phyloP scores from a whole-genome alignment of 2,797 vertebrate genomes.

The Gorsachius magnificus region DNA sequence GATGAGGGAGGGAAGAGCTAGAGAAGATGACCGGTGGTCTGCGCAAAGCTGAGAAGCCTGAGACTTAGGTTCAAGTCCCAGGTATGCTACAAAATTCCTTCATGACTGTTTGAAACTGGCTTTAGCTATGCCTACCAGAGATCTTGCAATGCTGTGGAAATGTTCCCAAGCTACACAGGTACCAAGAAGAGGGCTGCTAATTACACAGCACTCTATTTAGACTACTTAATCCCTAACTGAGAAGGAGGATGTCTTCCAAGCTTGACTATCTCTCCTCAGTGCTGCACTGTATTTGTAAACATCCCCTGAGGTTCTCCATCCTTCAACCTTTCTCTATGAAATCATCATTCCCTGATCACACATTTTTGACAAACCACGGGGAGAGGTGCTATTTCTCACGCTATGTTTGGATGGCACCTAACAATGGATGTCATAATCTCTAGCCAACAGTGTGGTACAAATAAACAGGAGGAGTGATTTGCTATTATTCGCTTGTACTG shows the following conservation, averaged over 20 bases:
- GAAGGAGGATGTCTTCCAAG: not conserved
- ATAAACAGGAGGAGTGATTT: constrained; percentile 9
- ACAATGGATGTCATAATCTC: constrained; percentile 44
- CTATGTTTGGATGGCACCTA: not conserved
- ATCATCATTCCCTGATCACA: not conserved
- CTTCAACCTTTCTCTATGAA: not conserved
- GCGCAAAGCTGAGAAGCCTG: not conserved
- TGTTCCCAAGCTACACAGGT: not conserved
- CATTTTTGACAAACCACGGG: not conserved
- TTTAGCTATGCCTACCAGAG: not conserved
- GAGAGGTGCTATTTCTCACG: not conserved
- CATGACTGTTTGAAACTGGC: not conserved
- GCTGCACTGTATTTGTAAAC: not conserved
- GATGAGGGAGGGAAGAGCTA: not conserved
- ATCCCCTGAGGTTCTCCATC: not conserved
- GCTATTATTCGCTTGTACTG: constrained; percentile 19
- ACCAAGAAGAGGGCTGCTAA: not conserved
- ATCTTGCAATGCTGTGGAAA: not conserved
- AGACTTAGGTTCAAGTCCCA: not conserved
- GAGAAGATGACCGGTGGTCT: not conserved
- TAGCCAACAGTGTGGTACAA: constrained; percentile 1
- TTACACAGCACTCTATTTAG: not conserved
- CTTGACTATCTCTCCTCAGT: not conserved
- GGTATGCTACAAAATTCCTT: not conserved
- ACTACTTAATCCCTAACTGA: not conserved